Base-by-base conservation (phyloP, 2,113 vertebrate genomes). In the Passer montanus region DNA sequence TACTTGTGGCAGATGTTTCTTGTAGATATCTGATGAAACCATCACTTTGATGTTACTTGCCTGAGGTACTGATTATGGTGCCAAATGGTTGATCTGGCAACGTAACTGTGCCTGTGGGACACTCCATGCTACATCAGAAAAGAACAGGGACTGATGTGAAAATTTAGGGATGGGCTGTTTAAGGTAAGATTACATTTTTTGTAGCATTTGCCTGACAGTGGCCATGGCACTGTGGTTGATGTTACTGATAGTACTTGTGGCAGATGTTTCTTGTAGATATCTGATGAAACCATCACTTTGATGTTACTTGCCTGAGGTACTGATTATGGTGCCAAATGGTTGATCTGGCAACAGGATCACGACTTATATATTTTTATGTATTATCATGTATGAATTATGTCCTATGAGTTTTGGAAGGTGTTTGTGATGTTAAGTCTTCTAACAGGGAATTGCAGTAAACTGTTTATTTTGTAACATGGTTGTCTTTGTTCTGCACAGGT, bases 401-500 rank as follows among this genome's bases (percentile, higher is more conserved):
- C 39, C 23, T 39, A 0, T 35, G 58, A 41, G 19, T 72, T 85
- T 87, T 64, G 58, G 31, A 76, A 63, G 20, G 24, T 78, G 37
- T 41, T 75, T 62, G 11, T 77, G 8, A 33, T 69, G 74, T 73
- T 58, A 46, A 43, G 30, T 74, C 6, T 55, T 84, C 56, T 58
- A 70, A 58, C 21, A 33, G 46, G 13, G 15, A 50, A 72, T 69
- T 67, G 20, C 3, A 4, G 46, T 53, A 59, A 62, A 76, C 37
- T 74, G 35, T 70, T 83, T 68, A 30, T 83, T 86, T 83, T 73
- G 20, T 91, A 86, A 93, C 27, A 0, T 56, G 13, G 7, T 81
- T 87, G 30, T 69, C 46, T 95, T 69, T 97, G 63, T 96, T 97
- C 72, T 92, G 69, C 55, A 14, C 95, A 99, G 99, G 98, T 99